These are phyloP conservation scores for Drosophila rellima DNA, from an alignment of 2,888 invertebrate species.

Conservation along the genomic window DNA sequence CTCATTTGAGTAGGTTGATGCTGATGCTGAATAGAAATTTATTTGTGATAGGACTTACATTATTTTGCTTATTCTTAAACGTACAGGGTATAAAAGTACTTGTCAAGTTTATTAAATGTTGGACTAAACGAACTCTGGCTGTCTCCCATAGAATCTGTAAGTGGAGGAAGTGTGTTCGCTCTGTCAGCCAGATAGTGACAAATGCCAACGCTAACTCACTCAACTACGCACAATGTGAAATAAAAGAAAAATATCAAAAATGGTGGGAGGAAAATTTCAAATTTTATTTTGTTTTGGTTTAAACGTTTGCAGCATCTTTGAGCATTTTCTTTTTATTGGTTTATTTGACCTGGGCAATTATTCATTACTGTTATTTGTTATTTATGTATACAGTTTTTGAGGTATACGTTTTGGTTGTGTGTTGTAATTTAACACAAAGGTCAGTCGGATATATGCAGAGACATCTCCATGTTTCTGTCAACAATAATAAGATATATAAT, in stretches of 20 bases:
- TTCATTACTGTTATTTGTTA: slow-evolving; percentile 44
- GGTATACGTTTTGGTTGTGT: slow-evolving; percentile 33
- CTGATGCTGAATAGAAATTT: neutral
- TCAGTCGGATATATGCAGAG: slow-evolving; percentile 22
- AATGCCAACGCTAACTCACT: slow-evolving; percentile 80
- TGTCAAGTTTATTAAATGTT: slow-evolving; percentile 75
- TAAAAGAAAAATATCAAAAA: slow-evolving; percentile 51
- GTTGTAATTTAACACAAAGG: slow-evolving; percentile 41
- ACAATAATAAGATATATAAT: neutral
- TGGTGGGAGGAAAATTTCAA: slow-evolving; percentile 44
- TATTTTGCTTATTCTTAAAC: no score
- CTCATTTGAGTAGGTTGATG: neutral
- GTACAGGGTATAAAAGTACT: slow-evolving; percentile 33
- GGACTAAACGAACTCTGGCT: slow-evolving; percentile 41
- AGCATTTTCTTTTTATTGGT: slow-evolving; percentile 76
- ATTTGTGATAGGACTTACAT: neutral
- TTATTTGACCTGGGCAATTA: slow-evolving; percentile 68
- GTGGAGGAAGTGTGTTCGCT: slow-evolving; percentile 68
- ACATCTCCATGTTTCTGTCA: neutral
- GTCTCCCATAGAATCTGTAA: slow-evolving; percentile 20
- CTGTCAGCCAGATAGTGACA: slow-evolving; percentile 77
- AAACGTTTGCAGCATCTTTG: slow-evolving; percentile 59
- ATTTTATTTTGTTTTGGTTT: slow-evolving; percentile 49
- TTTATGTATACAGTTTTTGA: slow-evolving; percentile 64
- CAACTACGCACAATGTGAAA: slow-evolving; percentile 68